phyloP scores from a whole-genome alignment of 2,797 vertebrate species.

The Macropodus opercularis region DNA sequence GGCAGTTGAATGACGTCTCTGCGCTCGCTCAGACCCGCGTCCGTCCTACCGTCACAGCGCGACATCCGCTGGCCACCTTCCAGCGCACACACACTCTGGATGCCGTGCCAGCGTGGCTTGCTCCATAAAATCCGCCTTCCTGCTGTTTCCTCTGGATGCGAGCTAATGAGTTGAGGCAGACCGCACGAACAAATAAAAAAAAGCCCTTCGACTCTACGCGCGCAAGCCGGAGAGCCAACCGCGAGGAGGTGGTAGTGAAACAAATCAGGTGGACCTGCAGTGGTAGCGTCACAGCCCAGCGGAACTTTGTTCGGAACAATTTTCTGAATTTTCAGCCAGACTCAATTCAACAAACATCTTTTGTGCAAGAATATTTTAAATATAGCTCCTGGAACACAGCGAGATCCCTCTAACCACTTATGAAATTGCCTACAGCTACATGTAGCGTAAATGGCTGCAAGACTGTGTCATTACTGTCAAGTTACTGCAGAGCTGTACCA shows the following conservation, averaged over 20 bases:
- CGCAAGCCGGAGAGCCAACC: slow-evolving; percentile 29
- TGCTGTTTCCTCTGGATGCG: slow-evolving; percentile 51
- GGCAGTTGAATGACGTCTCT: slow-evolving; percentile 3
- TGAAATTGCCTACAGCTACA: neutral
- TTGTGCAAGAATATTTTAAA: slow-evolving; percentile 4
- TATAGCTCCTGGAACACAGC: slow-evolving; percentile 1
- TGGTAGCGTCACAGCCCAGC: slow-evolving; percentile 15
- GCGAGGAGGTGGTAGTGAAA: slow-evolving; percentile 36
- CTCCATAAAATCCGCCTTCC: slow-evolving; percentile 55
- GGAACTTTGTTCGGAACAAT: neutral
- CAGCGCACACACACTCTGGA: slow-evolving; percentile 47
- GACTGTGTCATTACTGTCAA: neutral
- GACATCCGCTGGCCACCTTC: slow-evolving; percentile 53
- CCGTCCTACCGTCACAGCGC: slow-evolving; percentile 49
- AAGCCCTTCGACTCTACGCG: slow-evolving; percentile 42
- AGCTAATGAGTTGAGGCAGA: slow-evolving; percentile 56
- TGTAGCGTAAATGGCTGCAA: neutral
- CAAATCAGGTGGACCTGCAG: slow-evolving; percentile 17
- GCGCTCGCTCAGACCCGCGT: slow-evolving; percentile 42
- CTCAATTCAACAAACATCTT: neutral
- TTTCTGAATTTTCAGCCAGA: slow-evolving; percentile 13
- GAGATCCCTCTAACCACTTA: slow-evolving; percentile 13
- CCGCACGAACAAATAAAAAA: slow-evolving; percentile 62
- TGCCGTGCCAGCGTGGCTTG: slow-evolving; percentile 45
- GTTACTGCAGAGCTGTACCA: neutral